Evolutionary conservation across 2,797 vertebrate species (phyloP).

Genomic region (Coendou prehensilis): DNA sequence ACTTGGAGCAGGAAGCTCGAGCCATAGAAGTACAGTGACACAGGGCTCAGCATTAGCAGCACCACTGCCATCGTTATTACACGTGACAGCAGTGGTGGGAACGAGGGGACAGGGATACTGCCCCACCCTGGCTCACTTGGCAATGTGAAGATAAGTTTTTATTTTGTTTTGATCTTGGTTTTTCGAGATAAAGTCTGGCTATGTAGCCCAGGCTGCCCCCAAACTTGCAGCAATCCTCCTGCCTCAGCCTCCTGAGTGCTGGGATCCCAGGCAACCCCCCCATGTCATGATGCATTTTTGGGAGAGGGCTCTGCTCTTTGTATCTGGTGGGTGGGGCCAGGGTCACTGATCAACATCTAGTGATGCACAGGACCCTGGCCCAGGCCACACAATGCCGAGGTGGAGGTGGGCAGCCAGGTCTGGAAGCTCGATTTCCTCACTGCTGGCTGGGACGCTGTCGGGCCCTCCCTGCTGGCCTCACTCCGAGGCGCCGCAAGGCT

Average conservation of each 20-base stretch:
- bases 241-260: background rate
- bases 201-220: background rate
- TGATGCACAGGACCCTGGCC: background rate
- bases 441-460: accelerated
- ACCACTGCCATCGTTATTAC: too few relatives aligned
- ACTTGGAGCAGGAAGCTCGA: too few relatives aligned
- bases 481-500: background rate
- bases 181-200: background rate
- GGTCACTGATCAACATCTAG: accelerated
- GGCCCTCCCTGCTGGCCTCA: background rate
- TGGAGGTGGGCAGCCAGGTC: background rate
- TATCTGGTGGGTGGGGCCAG: too few relatives aligned
- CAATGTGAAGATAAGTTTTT: background rate
- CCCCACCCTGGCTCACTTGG: background rate
- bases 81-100: too few relatives aligned
- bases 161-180: background rate
- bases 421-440: background rate
- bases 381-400: background rate
- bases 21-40: too few relatives aligned
- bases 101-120: too few relatives aligned
- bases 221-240: background rate
- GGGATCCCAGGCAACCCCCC: background rate
- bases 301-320: too few relatives aligned
- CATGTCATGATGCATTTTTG: background rate
- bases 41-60: too few relatives aligned